phyloP scores from a whole-genome alignment of 2,888 invertebrate genomes.

The Hyles lineata region DNA sequence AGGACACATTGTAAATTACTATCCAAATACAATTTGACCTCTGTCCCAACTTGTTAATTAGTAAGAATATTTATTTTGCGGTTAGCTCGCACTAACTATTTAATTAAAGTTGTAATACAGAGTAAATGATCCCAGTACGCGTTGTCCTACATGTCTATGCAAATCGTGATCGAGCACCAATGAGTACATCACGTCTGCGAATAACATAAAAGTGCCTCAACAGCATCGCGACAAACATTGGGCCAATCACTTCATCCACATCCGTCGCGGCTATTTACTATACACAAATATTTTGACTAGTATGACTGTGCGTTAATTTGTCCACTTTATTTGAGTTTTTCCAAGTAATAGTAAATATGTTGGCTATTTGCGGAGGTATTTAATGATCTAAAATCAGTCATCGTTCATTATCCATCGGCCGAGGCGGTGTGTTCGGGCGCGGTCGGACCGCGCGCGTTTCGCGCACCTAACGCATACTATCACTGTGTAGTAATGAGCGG shows the following conservation, averaged over 20 bases:
- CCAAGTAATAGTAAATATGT: conserved; percentile 67
- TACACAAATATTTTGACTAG: conserved; percentile 48
- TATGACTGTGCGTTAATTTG: conserved; percentile 55
- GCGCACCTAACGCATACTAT: conserved; percentile 40
- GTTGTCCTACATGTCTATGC: conserved; percentile 46
- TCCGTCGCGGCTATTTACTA: conserved; percentile 16
- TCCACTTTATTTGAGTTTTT: conserved; percentile 55
- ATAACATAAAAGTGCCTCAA: conserved; percentile 57
- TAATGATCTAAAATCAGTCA: conserved; percentile 71
- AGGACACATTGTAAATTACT: conserved; percentile 5
- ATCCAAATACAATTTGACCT: conserved; percentile 45
- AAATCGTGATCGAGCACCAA: conserved; percentile 56
- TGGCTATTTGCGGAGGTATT: conserved; percentile 69
- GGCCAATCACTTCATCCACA: neutral
- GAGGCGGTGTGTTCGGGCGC: conserved; percentile 59
- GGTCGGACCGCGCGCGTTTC: conserved; percentile 56
- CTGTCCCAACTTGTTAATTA: conserved; percentile 54
- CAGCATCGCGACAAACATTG: conserved; percentile 37
- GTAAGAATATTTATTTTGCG: conserved; percentile 48
- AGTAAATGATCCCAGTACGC: conserved; percentile 43
- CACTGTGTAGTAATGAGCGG: conserved; percentile 69
- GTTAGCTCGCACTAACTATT: conserved; percentile 56
- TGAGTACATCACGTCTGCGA: conserved; percentile 62
- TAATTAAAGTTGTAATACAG: conserved; percentile 51
- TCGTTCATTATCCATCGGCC: conserved; percentile 69